Evolutionary conservation across 1,140 invertebrate species (phyloP), one percentile per base, ranked within the genome.

Genomic region (Laupala kohalensis): DNA sequence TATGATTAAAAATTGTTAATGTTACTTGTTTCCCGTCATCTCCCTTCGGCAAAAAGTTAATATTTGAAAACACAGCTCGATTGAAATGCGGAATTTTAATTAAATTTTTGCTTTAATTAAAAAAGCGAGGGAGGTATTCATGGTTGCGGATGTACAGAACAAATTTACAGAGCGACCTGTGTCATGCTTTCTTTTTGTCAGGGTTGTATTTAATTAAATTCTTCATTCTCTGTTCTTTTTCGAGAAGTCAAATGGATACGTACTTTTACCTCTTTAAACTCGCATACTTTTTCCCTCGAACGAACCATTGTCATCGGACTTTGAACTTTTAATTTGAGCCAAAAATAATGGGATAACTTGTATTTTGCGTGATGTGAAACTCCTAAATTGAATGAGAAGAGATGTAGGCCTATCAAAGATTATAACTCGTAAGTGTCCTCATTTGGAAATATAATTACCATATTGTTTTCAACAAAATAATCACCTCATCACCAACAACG

Each of bases 241-340:
- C 19, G 37, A 53, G 29, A 73, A 68, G 72, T 64, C 65, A 69
- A 2, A 73, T 70, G 25, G 72, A 73, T 12, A 30, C 66, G 30
- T 73, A 69, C 28, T 68, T 70, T 62, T 68, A 73, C 64, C 27
- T 73, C 12, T n/a, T n/a, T n/a, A n/a, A n/a, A n/a, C n/a, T n/a
- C n/a, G n/a, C n/a, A n/a, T n/a, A n/a, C n/a, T n/a, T n/a, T n/a
- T n/a, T n/a, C n/a, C n/a, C n/a, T n/a, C n/a, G n/a, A n/a, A n/a
- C n/a, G n/a, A n/a, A n/a, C n/a, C n/a, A n/a, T n/a, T n/a, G n/a
- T n/a, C n/a, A n/a, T n/a, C n/a, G n/a, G n/a, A n/a, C n/a, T n/a
- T n/a, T n/a, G n/a, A n/a, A n/a, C n/a, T n/a, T n/a, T n/a, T n/a
- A n/a, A n/a, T n/a, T n/a, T n/a, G n/a, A n/a, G n/a, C n/a, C n/a